phyloP scores from a whole-genome alignment of 2,797 vertebrate genomes.

The Myiotriccus ornatus region DNA sequence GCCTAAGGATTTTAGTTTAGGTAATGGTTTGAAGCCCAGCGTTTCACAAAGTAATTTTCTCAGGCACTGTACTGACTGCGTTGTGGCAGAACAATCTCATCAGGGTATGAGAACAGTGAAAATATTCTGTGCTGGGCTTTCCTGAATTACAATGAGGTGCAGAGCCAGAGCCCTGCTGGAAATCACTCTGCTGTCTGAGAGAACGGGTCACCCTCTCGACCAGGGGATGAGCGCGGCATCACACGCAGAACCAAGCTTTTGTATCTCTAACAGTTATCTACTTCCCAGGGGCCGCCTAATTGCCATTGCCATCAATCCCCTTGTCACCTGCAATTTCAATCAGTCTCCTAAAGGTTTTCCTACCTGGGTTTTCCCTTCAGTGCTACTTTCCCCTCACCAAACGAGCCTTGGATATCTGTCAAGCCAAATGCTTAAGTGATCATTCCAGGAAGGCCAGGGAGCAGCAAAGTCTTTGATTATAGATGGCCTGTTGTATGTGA shows the following conservation, averaged over 20 bases:
- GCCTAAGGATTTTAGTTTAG: background rate
- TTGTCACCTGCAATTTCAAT: constrained; percentile 78
- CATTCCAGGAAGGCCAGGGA: constrained; percentile 31
- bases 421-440: constrained; percentile 29
- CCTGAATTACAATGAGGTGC: constrained; percentile 58
- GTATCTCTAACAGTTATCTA: constrained; percentile 73
- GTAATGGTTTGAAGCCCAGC: constrained; percentile 32
- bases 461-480: constrained; percentile 67
- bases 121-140: constrained; percentile 15
- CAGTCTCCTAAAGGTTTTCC: constrained; percentile 77
- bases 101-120: constrained; percentile 24
- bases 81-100: constrained; percentile 48
- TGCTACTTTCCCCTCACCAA: background rate
- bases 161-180: constrained; percentile 26
- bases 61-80: background rate
- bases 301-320: constrained; percentile 63
- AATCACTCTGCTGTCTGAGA: constrained; percentile 50
- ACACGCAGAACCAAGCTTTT: constrained; percentile 66
- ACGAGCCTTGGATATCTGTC: constrained; percentile 35
- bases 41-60: constrained; percentile 48
- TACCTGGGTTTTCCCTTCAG: constrained; percentile 71
- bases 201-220: constrained; percentile 60
- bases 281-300: constrained; percentile 77
- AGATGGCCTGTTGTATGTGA: constrained; percentile 69
- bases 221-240: constrained; percentile 66